These are phyloP conservation scores for Tragulus kanchil DNA, from an alignment of 2,113 vertebrate species.

Conservation along the genomic window DNA sequence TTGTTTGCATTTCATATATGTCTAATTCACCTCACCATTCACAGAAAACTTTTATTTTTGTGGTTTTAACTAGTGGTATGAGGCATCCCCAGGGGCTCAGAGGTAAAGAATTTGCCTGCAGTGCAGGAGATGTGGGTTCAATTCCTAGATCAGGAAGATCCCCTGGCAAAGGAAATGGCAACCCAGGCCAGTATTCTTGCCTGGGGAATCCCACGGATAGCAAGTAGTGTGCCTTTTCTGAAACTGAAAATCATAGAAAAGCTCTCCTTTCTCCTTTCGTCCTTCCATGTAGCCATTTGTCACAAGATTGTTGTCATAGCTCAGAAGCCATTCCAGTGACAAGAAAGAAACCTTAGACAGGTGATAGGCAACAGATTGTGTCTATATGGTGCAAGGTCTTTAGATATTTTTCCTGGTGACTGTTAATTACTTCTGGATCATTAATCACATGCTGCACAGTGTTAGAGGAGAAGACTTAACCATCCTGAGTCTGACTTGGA, in stretches of 20 bases:
- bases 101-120: background rate
- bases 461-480: background rate
- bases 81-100: background rate
- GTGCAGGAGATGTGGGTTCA: background rate
- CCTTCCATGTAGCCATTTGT: background rate
- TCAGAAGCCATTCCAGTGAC: background rate
- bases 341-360: background rate
- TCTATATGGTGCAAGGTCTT: background rate
- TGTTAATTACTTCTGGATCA: background rate
- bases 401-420: background rate
- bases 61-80: background rate
- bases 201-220: background rate
- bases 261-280: background rate
- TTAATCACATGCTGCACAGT: background rate
- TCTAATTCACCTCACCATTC: background rate
- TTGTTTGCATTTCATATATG: background rate
- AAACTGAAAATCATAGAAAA: conserved; percentile 40
- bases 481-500: background rate
- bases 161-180: background rate
- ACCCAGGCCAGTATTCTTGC: background rate
- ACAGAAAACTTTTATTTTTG: conserved; percentile 27
- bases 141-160: background rate
- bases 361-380: background rate
- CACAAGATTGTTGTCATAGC: background rate
- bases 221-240: background rate